Base-by-base conservation (phyloP, 2,888 invertebrate genomes). In the Caradrina clavipalpis region DNA sequence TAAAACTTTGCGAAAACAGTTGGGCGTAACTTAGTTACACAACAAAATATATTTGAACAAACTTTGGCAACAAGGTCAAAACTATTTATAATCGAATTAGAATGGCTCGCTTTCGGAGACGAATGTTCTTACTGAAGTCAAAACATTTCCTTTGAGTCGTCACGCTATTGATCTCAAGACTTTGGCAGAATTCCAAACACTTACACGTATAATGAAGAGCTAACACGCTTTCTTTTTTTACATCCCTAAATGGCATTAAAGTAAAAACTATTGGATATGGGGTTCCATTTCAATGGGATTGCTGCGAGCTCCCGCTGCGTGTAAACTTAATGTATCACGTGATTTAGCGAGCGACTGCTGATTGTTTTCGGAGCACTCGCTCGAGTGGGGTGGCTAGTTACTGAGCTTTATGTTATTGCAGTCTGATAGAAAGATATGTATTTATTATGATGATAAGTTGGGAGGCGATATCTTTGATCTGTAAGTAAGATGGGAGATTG, bases 271-370 rank as follows among this genome's bases (percentile, higher is more conserved):
- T 80, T 77, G 67, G 61, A 49, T 67, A 54, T 64, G 75, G 79
- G 80, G 70, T 73, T 69, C 62, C 39, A 51, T 73, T 60, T 64
- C 35, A 77, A 80, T 69, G 69, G 68, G 66, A 80, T 70, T 67
- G 78, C 60, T 69, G 59, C 39, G 74, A 74, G 59, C 80, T 78
- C 78, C 81, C 82, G 74, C 74, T 68, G 82, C 63, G 82, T 69
- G 66, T 68, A 73, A 77, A 82, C 70, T 82, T 82, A 82, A 82
- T 82, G 76, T 76, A 60, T 68, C 54, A 67, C 61, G 68, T 83
- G 83, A 82, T 82, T 82, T 81, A 82, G 65, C 69, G 61, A 56
- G 26, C 65, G 58, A 35, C 21, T 69, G 58, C 55, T 76, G 83
- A 82, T 82, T 82, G 76, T 82, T 83, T 83, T 69, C 65, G 59